Evolutionary conservation across 1,140 invertebrate species (phyloP), one percentile per base, ranked within the genome.

Genomic region (Eriosoma lanigerum): DNA sequence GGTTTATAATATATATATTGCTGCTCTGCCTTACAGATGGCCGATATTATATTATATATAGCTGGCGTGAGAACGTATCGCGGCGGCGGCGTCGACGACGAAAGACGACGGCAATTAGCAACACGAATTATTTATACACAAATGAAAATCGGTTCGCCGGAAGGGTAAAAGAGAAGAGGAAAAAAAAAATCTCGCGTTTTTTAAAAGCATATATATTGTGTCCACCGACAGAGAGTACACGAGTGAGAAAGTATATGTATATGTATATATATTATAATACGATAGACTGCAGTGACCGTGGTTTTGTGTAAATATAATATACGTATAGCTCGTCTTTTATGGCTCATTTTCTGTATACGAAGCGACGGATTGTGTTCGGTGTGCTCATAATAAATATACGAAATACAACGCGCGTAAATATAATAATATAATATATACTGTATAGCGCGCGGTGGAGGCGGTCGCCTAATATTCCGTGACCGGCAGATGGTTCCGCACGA

Each of bases 401-500:
- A 68, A 44, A 24, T 19, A 44, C 32, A 32, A 56, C 70, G 46
- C 70, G 46, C 19, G 46, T 73, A 73, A 52, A 54, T 56, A 29
- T 75, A n/a, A n/a, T n/a, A n/a, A n/a, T n/a, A n/a, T n/a, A n/a
- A n/a, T 38, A 38, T 38, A 38, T 38, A 38, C 8, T 4, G 3
- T 38, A 38, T 38, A 38, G 19, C 17, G 21, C 50, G 72, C 52
- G 72, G 62, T 13, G 72, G 52, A 75, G 32, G 73, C 73, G 73
- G 73, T 44, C 52, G 75, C 17, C 66, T 73, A 81, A 81, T 73
- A 81, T 62, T 75, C 68, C 81, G 48, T 81, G 70, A 81, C 64
- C 81, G 70, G 70, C 70, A 75, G 75, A 38, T 38, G 56, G 75
- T 78, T 78, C 54, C 81, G 81, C 81, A 81, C 81, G 81, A 81